These are phyloP conservation scores for Cheilosia vulpina DNA, from an alignment of 2,888 invertebrate genomes.

Conservation along the genomic window DNA sequence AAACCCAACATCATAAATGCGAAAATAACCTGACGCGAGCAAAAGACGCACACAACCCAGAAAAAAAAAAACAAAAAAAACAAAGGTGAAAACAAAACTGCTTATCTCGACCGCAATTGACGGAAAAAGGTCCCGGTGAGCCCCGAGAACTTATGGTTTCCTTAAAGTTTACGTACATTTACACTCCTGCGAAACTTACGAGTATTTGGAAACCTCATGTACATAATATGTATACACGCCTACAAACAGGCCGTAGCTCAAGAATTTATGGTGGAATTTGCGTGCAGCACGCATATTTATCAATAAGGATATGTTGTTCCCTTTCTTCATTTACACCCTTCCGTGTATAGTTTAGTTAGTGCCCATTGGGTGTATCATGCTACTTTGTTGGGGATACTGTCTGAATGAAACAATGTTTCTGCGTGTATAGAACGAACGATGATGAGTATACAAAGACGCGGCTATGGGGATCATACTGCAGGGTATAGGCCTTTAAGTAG, in stretches of 20 bases:
- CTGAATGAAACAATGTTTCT: slow-evolving; percentile 41
- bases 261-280: slow-evolving; percentile 59
- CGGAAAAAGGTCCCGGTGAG: slow-evolving; percentile 17
- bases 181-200: slow-evolving; percentile 23
- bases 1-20: slow-evolving; percentile 24
- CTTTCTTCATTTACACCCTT: background rate
- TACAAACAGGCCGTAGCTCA: slow-evolving; percentile 8
- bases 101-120: slow-evolving; percentile 35
- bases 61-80: background rate
- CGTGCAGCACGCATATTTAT: slow-evolving; percentile 66
- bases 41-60: slow-evolving; percentile 10
- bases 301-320: slow-evolving; percentile 42
- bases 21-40: background rate
- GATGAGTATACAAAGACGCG: slow-evolving; percentile 3
- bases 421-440: background rate
- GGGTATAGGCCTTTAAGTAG: slow-evolving; percentile 23
- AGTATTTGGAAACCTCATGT: slow-evolving; percentile 5
- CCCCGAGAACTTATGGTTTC: slow-evolving; percentile 47
- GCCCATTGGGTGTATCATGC: slow-evolving; percentile 13
- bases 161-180: slow-evolving; percentile 32
- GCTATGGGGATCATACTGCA: slow-evolving; percentile 30
- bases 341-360: background rate
- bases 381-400: slow-evolving; percentile 17
- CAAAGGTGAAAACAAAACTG: slow-evolving; percentile 17
- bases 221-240: background rate